These are phyloP conservation scores for Chromis chromis DNA, from an alignment of 2,797 vertebrate genomes.

Conservation along the genomic window DNA sequence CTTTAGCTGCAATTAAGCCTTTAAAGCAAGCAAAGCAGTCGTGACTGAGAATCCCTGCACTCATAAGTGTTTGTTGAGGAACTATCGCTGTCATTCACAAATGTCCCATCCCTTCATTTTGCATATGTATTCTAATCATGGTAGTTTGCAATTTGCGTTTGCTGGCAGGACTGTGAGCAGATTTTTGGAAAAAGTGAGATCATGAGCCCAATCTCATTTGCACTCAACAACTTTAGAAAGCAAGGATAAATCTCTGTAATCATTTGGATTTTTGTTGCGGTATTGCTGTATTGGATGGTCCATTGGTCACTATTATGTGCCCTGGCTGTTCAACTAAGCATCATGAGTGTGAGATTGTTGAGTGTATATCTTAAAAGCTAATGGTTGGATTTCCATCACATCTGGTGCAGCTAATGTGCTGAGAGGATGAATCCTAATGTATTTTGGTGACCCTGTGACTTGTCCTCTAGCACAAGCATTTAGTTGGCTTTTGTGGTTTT, in stretches of 20 bases:
- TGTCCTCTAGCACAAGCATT: background rate
- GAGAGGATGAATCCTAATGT: background rate
- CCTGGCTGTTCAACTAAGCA: background rate
- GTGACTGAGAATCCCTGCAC: slow-evolving; percentile 39
- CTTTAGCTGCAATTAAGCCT: slow-evolving; percentile 50
- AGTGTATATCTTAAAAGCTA: too few relatives aligned
- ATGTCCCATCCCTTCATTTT: background rate
- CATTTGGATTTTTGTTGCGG: background rate
- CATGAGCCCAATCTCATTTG: background rate
- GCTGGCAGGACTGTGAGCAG: background rate
- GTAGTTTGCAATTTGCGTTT: background rate
- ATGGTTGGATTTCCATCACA: too few relatives aligned
- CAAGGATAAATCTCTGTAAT: background rate
- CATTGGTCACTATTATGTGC: background rate
- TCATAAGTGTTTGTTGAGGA: slow-evolving; percentile 12
- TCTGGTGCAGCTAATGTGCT: background rate
- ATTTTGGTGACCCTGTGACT: background rate
- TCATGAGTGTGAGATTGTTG: background rate
- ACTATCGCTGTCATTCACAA: background rate
- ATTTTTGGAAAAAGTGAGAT: background rate
- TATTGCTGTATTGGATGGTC: background rate
- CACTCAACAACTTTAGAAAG: background rate
- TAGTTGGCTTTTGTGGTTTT: background rate
- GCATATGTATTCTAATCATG: background rate
- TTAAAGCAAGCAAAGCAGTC: slow-evolving; percentile 22